phyloP scores from a whole-genome alignment of 1,140 invertebrate genomes.

The Calephelis virginiensis region DNA sequence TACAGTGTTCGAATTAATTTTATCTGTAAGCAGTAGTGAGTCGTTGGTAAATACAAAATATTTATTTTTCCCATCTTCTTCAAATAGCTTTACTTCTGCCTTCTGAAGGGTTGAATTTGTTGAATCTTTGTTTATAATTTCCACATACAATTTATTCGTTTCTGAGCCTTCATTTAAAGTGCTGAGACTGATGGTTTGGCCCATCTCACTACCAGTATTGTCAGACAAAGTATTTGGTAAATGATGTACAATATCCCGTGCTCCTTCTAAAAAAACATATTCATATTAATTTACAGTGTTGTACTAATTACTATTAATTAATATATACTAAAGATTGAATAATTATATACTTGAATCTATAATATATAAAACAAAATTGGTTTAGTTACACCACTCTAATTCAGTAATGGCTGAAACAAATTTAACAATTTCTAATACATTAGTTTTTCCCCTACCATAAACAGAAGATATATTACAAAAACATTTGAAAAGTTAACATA shows the following conservation, averaged over 20 bases:
- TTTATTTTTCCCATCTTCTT: slow-evolving; percentile 49
- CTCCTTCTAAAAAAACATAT: not conserved
- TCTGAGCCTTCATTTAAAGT: slow-evolving; percentile 29
- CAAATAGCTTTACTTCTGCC: slow-evolving; percentile 55
- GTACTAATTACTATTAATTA: no score
- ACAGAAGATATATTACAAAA: no score
- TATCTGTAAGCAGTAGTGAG: slow-evolving; percentile 16
- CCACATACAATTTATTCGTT: slow-evolving; percentile 53
- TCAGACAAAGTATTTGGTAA: slow-evolving; percentile 12
- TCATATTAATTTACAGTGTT: not conserved
- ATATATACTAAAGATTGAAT: no score
- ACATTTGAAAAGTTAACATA: no score
- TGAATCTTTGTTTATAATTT: slow-evolving; percentile 47
- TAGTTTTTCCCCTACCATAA: no score
- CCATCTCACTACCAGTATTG: slow-evolving; percentile 22
- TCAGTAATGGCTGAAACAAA: no score
- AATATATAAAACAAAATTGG: no score
- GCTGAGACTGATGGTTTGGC: slow-evolving; percentile 19
- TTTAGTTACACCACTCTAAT: no score
- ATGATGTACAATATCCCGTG: not conserved
- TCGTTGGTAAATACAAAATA: slow-evolving; percentile 52
- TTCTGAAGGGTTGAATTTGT: slow-evolving; percentile 44
- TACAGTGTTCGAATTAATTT: slow-evolving; percentile 41
- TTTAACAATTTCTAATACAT: no score
- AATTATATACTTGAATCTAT: no score